Percentiles rank a stretch among this genome's conserved stretches.
Evolutionary conservation across 1,140 invertebrate species (phyloP).

Genomic region (Eufriesea mexicana): DNA sequence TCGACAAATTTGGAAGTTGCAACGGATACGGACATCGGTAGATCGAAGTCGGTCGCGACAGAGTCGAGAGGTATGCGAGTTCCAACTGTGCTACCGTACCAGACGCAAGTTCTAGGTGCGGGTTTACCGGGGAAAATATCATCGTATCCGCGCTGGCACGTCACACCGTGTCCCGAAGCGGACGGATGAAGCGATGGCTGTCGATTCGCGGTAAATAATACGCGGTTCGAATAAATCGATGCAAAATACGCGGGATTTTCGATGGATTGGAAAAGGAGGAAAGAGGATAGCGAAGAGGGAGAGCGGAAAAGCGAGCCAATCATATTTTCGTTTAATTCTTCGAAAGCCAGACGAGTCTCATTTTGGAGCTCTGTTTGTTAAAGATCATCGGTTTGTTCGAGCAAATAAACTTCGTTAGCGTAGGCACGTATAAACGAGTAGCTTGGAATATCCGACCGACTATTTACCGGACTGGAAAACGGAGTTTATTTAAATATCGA

Average conservation of each 20-base stretch:
- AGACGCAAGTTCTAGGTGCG: neutral
- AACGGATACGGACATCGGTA: neutral
- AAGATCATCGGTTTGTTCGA: neutral
- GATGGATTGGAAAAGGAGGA: neutral
- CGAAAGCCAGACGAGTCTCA: neutral
- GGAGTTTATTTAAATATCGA: slow-evolving; percentile 67
- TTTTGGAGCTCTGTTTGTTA: neutral
- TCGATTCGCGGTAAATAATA: neutral
- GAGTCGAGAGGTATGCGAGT: slow-evolving; percentile 15
- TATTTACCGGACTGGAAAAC: slow-evolving; percentile 46
- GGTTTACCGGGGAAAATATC: neutral
- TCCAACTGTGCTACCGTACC: neutral
- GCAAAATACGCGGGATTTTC: neutral
- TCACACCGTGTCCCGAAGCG: too few species aligned
- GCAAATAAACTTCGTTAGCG: slow-evolving; percentile 25
- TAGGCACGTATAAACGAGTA: neutral
- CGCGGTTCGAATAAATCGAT: neutral
- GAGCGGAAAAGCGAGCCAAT: neutral
- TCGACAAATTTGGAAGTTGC: slow-evolving; percentile 50
- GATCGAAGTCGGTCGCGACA: slow-evolving; percentile 10
- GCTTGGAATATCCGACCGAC: neutral
- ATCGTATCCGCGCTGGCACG: too few species aligned
- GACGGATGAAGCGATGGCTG: too few species aligned
- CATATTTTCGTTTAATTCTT: neutral
- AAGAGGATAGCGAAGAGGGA: neutral